phyloP scores from a whole-genome alignment of 2,113 vertebrate genomes.

The Toxotes jaculatrix region DNA sequence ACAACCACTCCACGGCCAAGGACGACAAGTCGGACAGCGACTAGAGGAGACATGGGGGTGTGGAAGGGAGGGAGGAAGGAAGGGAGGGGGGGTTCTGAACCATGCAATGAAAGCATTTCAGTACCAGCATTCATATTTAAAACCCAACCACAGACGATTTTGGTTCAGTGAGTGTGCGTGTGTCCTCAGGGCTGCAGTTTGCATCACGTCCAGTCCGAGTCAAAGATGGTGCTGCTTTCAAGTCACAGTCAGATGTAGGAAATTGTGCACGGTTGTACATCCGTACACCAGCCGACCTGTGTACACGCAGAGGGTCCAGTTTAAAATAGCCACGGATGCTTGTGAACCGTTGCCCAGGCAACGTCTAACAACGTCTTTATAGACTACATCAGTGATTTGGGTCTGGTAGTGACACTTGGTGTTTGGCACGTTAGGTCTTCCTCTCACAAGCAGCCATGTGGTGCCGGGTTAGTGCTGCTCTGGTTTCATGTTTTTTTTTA shows the following conservation, averaged over 20 bases:
- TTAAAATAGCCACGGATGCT: background rate
- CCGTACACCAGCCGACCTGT: too few relatives aligned
- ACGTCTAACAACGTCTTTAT: background rate
- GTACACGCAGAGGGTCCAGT: background rate
- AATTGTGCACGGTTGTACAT: too few relatives aligned
- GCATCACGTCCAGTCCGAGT: background rate
- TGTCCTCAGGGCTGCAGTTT: conserved; percentile 37
- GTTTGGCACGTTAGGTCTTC: too few relatives aligned
- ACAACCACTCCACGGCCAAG: conserved; percentile 90
- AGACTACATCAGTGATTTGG: background rate
- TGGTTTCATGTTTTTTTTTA: too few relatives aligned
- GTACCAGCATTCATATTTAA: conserved; percentile 89
- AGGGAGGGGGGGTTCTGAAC: conserved; percentile 34
- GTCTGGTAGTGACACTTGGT: background rate
- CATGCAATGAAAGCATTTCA: conserved; percentile 88
- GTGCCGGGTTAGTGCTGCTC: too few relatives aligned
- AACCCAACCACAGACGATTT: conserved; percentile 83
- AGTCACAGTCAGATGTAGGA: background rate
- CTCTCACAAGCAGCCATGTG: too few relatives aligned
- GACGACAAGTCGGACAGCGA: conserved; percentile 93
- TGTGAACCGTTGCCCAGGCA: background rate
- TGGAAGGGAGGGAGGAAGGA: background rate
- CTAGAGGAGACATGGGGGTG: conserved; percentile 57
- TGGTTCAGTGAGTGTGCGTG: conserved; percentile 72
- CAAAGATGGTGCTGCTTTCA: background rate